Conservation (phyloP, 2,797 vertebrate species). For the Danio aesculapii region DNA sequence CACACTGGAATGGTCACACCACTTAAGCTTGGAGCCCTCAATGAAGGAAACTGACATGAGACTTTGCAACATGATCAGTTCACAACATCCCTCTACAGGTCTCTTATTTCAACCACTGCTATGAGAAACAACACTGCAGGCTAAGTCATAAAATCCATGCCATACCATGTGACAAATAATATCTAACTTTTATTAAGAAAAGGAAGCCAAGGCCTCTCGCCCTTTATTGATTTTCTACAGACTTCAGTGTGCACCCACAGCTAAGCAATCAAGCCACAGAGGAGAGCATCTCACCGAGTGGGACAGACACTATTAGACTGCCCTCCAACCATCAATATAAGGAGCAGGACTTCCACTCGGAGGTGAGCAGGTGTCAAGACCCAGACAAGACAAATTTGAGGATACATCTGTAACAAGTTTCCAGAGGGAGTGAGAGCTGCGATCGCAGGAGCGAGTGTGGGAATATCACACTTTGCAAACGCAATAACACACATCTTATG, state of each 20-base stretch:
- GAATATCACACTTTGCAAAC: conserved; percentile 13
- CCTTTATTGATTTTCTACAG: conserved; percentile 93
- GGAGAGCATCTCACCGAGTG: conserved; percentile 78
- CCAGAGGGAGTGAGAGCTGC: conserved; percentile 17
- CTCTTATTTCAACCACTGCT: conserved; percentile 88
- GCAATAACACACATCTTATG: conserved; percentile 8
- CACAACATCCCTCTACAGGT: conserved; percentile 80
- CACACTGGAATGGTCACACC: background rate
- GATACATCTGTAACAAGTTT: conserved; percentile 69
- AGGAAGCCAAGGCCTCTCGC: conserved; percentile 88
- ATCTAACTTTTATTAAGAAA: conserved; percentile 95
- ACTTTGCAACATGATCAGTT: conserved; percentile 88
- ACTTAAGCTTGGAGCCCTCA: conserved; percentile 32
- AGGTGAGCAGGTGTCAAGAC: conserved; percentile 72
- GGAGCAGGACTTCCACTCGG: conserved; percentile 67
- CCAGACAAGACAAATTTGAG: conserved; percentile 76
- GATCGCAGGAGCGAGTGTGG: background rate
- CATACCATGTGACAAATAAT: conserved; percentile 92
- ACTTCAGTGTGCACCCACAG: conserved; percentile 87
- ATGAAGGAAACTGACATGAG: conserved; percentile 79
- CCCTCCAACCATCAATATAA: conserved; percentile 81
- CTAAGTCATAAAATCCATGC: conserved; percentile 91
- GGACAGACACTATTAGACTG: conserved; percentile 83
- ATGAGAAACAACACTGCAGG: conserved; percentile 87
- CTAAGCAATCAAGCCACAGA: conserved; percentile 87